Conservation (phyloP, 1,140 invertebrate species). For the Zaprionus ghesquierei region DNA sequence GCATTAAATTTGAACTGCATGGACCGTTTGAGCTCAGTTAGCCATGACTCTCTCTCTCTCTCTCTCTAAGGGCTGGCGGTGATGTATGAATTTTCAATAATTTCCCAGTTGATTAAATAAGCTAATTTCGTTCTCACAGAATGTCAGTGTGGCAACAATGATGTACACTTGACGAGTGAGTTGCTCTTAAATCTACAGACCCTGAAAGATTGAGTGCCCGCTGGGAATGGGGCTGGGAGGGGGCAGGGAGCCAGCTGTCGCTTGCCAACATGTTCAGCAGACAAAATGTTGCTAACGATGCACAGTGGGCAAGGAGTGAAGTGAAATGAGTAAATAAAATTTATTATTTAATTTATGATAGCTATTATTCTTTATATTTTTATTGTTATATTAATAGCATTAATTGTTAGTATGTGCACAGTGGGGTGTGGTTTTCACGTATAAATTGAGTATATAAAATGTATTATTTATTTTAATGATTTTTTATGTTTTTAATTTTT, state of each 20-base stretch:
- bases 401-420: no score
- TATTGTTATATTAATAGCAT: neutral
- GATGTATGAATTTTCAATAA: neutral
- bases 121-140: slow-evolving; percentile 68
- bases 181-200: slow-evolving; percentile 34
- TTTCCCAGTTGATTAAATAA: slow-evolving; percentile 26
- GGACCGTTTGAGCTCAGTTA: neutral
- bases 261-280: slow-evolving; percentile 53
- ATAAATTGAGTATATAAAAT: no score
- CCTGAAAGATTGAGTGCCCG: slow-evolving; percentile 63
- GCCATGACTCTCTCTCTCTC: no score
- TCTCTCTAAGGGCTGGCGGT: no score
- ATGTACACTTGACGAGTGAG: slow-evolving; percentile 37
- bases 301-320: no score
- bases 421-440: no score
- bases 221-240: slow-evolving; percentile 6
- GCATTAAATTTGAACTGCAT: neutral
- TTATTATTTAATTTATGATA: neutral
- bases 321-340: neutral
- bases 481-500: no score
- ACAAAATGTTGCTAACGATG: slow-evolving; percentile 75
- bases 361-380: neutral
- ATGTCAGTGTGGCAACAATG: slow-evolving; percentile 51
- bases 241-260: slow-evolving; percentile 37
- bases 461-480: no score